Conservation (phyloP, 2,797 vertebrate species). For the Melanotaenia parkinsoni region DNA sequence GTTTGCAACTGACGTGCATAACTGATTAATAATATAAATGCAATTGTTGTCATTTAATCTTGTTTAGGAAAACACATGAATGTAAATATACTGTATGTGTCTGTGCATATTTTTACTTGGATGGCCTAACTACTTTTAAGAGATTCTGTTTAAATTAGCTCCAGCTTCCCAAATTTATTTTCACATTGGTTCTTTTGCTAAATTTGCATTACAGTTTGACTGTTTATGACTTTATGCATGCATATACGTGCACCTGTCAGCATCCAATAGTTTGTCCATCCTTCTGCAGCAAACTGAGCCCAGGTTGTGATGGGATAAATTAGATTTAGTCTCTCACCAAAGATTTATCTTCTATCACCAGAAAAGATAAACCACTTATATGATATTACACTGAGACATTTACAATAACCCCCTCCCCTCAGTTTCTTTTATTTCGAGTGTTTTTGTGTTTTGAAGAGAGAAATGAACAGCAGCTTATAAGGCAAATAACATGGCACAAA, state of each 20-base stretch:
- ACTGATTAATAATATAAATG: not conserved
- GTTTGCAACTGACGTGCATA: not conserved
- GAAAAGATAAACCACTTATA: not conserved
- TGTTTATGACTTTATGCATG: not conserved
- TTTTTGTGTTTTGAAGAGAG: too few species aligned
- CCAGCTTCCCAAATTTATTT: not conserved
- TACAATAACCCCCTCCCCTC: not conserved
- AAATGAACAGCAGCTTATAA: not conserved
- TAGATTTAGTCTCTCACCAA: not conserved
- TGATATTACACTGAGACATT: slow-evolving; percentile 5
- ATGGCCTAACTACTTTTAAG: not conserved
- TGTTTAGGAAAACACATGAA: too few species aligned
- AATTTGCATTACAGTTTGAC: not conserved
- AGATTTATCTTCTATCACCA: slow-evolving; percentile 7
- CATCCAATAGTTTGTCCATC: not conserved
- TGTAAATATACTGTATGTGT: not conserved
- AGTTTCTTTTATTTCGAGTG: slow-evolving; percentile 18
- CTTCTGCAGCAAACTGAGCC: slow-evolving; percentile 15
- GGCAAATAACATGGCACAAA: not conserved
- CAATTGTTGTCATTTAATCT: not conserved
- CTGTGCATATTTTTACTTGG: not conserved
- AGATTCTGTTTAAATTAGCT: not conserved
- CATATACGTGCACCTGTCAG: not conserved
- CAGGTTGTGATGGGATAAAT: slow-evolving; percentile 5
- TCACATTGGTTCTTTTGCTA: not conserved